phyloP scores from a whole-genome alignment of 2,113 vertebrate species.

The Tilapia sparmanii region DNA sequence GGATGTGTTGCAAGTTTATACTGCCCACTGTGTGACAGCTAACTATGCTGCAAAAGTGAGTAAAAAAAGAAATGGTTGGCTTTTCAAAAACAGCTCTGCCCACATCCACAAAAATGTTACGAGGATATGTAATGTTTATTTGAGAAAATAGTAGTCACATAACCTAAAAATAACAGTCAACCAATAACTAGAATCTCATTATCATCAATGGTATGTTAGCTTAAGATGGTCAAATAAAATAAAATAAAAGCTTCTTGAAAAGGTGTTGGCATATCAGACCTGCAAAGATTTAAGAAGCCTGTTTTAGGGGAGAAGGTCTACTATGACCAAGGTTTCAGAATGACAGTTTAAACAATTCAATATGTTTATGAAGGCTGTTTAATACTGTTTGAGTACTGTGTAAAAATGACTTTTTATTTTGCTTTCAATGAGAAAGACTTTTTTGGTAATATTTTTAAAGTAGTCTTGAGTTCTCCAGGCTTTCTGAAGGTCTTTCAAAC shows the following conservation, averaged over 20 bases:
- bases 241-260: not conserved
- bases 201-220: not conserved
- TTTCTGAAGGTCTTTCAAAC: not conserved
- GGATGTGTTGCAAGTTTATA: conserved; percentile 17
- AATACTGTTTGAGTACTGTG: not conserved
- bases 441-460: not conserved
- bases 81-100: conserved; percentile 30
- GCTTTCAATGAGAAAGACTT: not conserved
- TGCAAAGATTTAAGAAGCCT: not conserved
- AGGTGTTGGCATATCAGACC: not conserved
- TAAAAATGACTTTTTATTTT: not conserved
- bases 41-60: conserved; percentile 14
- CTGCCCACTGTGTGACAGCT: conserved; percentile 23
- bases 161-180: conserved; percentile 5
- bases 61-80: conserved; percentile 28
- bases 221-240: not conserved
- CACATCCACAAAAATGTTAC: conserved; percentile 42
- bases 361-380: not conserved
- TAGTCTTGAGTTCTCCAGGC: not conserved
- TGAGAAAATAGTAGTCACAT: not conserved
- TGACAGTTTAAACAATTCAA: not conserved
- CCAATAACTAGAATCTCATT: not conserved
- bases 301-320: not conserved
- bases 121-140: not conserved
- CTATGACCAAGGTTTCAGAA: not conserved